Evolutionary conservation across 2,888 invertebrate species (phyloP), one percentile per base, ranked within the genome.

Genomic region (Gastrophysa polygoni): DNA sequence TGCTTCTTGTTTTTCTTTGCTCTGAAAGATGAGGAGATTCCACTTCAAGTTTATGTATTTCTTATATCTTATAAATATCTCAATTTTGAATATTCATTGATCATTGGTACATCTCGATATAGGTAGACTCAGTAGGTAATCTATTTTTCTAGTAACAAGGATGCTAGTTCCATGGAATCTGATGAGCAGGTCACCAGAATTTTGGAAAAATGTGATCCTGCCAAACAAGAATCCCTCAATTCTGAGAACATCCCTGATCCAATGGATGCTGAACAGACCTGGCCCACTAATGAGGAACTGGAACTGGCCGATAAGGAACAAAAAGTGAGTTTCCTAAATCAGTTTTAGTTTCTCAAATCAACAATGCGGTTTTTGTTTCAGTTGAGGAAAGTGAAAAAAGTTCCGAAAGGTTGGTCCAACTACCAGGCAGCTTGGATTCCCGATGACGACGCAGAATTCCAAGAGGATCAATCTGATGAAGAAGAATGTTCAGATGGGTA

Each of bases 341-440:
- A 24, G 7, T 24, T 24, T 24, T 24, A n/a, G n/a, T n/a, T n/a
- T n/a, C n/a, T n/a, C n/a, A n/a, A n/a, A n/a, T n/a, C n/a, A n/a
- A n/a, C n/a, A n/a, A n/a, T n/a, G n/a, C n/a, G n/a, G n/a, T n/a
- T n/a, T n/a, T n/a, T 51, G 50, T 51, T 38, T 24, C 58, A 74
- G 71, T 8, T 63, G 32, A 87, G 85, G 68, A 91, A 89, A 79
- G 83, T 89, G 5, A 89, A 96, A 16, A 85, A 85, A 69, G 90
- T 97, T 8, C 97, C 97, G 0, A 95, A 95, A 82, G 98, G 98
- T 24, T 97, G 95, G 82, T 98, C 98, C 2, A 94, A 93, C 58
- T 99, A 99, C 80, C 98, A 99, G 83, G 95, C 98, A 1, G 93
- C 96, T 49, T 95, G 94, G 94, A 91, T 94, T 62, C 91, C 91